Conservation (phyloP, 1,140 invertebrate genomes). For the Pachypsylla venusta region DNA sequence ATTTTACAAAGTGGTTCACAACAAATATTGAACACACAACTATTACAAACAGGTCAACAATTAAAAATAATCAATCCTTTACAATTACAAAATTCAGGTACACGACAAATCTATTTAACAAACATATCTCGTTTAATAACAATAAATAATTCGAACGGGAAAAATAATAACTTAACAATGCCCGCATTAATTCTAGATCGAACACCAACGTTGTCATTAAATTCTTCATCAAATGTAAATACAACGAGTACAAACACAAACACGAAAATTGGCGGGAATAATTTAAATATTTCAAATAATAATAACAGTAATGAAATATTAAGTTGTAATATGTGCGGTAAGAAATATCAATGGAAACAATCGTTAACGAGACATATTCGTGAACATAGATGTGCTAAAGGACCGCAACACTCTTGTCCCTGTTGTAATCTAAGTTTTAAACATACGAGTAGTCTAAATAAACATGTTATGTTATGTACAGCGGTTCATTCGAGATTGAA, state of each 20-base stretch:
- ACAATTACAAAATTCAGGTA: background rate
- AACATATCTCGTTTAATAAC: background rate
- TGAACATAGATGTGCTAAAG: conserved; percentile 33
- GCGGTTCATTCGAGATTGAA: conserved; percentile 14
- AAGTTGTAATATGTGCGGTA: conserved; percentile 20
- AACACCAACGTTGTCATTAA: background rate
- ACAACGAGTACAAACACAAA: background rate
- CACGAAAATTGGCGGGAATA: background rate
- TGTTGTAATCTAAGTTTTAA: conserved; percentile 23
- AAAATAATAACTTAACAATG: background rate
- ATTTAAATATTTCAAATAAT: background rate
- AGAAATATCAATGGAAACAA: conserved; percentile 23
- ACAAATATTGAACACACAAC: background rate
- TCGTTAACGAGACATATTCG: conserved; percentile 29
- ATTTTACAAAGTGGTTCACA: background rate
- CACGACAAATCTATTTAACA: background rate
- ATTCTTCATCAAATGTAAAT: background rate
- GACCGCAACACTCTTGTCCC: conserved; percentile 25
- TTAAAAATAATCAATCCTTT: background rate
- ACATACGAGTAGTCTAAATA: conserved; percentile 22
- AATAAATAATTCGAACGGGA: background rate
- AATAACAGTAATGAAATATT: background rate
- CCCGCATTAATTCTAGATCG: background rate
- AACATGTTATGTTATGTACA: conserved; percentile 22
- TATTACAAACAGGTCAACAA: background rate